Base-by-base conservation (phyloP, 2,888 invertebrate species). In the Melipona bicolor region DNA sequence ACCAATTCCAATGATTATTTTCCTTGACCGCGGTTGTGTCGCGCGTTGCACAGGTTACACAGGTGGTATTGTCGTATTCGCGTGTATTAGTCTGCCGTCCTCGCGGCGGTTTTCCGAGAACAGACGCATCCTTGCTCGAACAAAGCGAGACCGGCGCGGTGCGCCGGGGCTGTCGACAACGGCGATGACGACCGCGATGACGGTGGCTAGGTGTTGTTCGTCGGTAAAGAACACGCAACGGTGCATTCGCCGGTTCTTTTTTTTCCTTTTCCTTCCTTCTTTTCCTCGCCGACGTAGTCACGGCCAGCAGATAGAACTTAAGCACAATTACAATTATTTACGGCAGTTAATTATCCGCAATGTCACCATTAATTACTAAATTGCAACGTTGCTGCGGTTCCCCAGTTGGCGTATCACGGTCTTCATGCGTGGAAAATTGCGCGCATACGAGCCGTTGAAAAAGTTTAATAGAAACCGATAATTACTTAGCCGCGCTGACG, bases 291-390 rank as follows among this genome's bases (percentile, higher is more conserved):
- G 75, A 70, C 68, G 62, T 70, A 59, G 78, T 54, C 70, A 70
- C 76, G 80, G 73, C 76, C 81, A 86, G 75, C 81, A 62, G 77
- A 52, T 83, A 83, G 56, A 77, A 79, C 89, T 89, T 84, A 86
- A 88, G 81, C 87, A 92, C 91, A 91, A 90, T 93, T 87, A 90
- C 91, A 92, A 93, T 93, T 92, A 93, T 90, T 91, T 87, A 87
- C 91, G 90, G 87, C 90, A 91, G 87, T 92, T 92, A 93, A 93
- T 93, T 93, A 92, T 91, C 90, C 88, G 88, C 91, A 92, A 91
- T 92, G 93, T 93, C 92, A 90, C 91, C 91, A 93, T 93, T 93
- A 93, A 94, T 93, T 93, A 92, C 91, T 91, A 91, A 93, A 93
- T 93, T 91, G 91, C 91, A 87, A 89, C 88, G 89, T 89, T 72